Evolutionary conservation across 2,113 vertebrate species (phyloP), one percentile per base, ranked within the genome.

Genomic region (Pelodiscus sinensis): DNA sequence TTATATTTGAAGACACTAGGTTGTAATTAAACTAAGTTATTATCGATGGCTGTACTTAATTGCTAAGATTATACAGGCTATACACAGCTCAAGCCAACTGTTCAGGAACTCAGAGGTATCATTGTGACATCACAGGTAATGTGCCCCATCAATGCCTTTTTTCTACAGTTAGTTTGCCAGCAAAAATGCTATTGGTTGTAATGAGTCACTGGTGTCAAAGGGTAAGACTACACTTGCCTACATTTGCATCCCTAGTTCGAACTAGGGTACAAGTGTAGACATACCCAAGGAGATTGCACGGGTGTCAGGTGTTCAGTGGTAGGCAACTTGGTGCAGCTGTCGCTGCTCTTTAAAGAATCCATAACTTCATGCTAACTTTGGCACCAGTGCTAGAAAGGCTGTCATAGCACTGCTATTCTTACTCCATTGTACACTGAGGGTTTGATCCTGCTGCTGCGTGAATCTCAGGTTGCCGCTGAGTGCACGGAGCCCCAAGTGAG

Each of bases 21-120:
- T 2, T 77, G 73, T 50, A 27, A 77, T 77, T 77, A 44, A 44
- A 19, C 60, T 71, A 50, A 82, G 81, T 77, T 10, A 92, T 92
- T 83, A 90, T 92, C 79, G 87, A 90, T 78, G 77, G 87, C 90
- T 88, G 88, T 52, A 91, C 84, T 90, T 56, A 85, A 62, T 81
- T 85, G 90, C 86, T 91, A 87, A 25, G 3, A 73, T 56, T 89
- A 52, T 3, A 86, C 0, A 50, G 80, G 90, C 90, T 82, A 9
- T 85, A 89, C 91, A 82, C 91, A 92, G 88, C 75, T 2, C 89
- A 44, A 90, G 84, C 86, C 89, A 91, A 92, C 92, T 91, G 92
- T 88, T 92, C 92, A 88, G 19, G 52, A 86, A 65, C 88, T 52
- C 75, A 77, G 38, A 44, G 73, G 38, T 35, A 35, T 50, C 73